Conservation (phyloP, 1,140 invertebrate species). For the Drosophila punjabiensis region DNA sequence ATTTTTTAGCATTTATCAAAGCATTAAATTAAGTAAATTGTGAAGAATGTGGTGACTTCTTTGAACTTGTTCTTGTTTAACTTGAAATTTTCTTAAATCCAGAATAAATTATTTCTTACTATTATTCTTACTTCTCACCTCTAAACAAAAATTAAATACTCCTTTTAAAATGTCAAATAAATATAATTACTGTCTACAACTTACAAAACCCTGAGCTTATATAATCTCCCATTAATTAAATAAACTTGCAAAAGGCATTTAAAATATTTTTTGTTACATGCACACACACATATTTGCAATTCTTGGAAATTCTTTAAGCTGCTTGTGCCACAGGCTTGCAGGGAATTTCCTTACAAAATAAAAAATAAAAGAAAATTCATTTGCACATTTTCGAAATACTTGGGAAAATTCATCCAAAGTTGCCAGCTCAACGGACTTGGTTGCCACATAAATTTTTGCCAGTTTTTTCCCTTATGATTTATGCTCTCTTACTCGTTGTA, state of each 20-base stretch:
- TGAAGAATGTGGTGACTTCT: too few relatives aligned
- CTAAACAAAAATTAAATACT: neutral
- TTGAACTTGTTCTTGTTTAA: too few relatives aligned
- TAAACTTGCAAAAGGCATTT: neutral
- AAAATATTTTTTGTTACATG: neutral
- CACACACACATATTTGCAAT: neutral
- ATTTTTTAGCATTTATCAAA: neutral
- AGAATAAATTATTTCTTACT: too few relatives aligned
- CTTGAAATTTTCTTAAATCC: too few relatives aligned
- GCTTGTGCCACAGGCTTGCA: neutral
- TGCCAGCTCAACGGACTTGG: slow-evolving; percentile 30
- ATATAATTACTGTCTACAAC: neutral
- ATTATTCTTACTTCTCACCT: too few relatives aligned
- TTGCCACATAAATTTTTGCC: slow-evolving; percentile 43
- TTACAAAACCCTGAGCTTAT: neutral
- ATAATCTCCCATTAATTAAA: slow-evolving; percentile 14
- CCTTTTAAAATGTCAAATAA: neutral
- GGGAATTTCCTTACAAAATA: neutral
- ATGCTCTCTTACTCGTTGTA: slow-evolving; percentile 11
- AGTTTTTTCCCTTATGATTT: slow-evolving; percentile 52
- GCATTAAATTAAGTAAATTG: too few relatives aligned
- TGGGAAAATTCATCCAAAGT: slow-evolving; percentile 32
- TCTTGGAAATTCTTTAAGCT: slow-evolving; percentile 16
- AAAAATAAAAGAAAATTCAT: slow-evolving; percentile 22
- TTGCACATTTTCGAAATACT: slow-evolving; percentile 46